phyloP scores from a whole-genome alignment of 2,888 invertebrate species.

The Gerris lacustris region DNA sequence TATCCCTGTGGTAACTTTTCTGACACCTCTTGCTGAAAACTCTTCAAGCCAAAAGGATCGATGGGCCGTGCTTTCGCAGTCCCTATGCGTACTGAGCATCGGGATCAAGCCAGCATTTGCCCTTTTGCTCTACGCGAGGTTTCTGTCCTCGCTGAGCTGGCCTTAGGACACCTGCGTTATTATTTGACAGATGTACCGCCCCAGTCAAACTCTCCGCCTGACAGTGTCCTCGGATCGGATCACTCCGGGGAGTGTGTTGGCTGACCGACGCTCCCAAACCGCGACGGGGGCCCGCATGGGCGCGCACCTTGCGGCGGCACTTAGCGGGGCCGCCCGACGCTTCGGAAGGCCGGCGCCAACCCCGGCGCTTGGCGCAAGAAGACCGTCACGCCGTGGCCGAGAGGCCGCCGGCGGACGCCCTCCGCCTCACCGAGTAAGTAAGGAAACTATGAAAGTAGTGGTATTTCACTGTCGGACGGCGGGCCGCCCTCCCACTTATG shows the following conservation, averaged over 20 bases:
- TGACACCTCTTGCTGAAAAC: conserved; percentile 54
- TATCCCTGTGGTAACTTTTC: conserved; percentile 61
- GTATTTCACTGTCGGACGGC: too few relatives aligned
- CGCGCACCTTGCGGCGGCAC: conserved; percentile 40
- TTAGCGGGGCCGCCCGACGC: conserved; percentile 25
- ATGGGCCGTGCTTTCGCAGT: conserved; percentile 51
- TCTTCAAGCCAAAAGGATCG: conserved; percentile 47
- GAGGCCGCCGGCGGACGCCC: too few relatives aligned
- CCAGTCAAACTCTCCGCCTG: conserved; percentile 55
- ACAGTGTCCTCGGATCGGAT: conserved; percentile 47
- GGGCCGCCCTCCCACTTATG: too few relatives aligned
- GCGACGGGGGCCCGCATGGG: too few relatives aligned
- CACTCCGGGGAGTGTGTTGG: conserved; percentile 40
- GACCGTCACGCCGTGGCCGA: too few relatives aligned
- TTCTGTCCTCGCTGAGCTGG: conserved; percentile 53
- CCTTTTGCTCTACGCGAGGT: conserved; percentile 59
- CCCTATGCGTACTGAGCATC: conserved; percentile 50
- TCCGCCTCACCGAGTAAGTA: too few relatives aligned
- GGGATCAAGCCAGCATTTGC: conserved; percentile 55
- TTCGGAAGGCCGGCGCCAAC: too few relatives aligned
- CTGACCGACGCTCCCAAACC: conserved; percentile 42
- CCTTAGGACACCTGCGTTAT: conserved; percentile 55
- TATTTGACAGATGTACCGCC: conserved; percentile 54
- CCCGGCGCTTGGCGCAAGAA: too few relatives aligned
- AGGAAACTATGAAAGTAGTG: too few relatives aligned